Evolutionary conservation across 2,888 invertebrate species (phyloP).

Genomic region (Petrolisthes manimaculis): DNA sequence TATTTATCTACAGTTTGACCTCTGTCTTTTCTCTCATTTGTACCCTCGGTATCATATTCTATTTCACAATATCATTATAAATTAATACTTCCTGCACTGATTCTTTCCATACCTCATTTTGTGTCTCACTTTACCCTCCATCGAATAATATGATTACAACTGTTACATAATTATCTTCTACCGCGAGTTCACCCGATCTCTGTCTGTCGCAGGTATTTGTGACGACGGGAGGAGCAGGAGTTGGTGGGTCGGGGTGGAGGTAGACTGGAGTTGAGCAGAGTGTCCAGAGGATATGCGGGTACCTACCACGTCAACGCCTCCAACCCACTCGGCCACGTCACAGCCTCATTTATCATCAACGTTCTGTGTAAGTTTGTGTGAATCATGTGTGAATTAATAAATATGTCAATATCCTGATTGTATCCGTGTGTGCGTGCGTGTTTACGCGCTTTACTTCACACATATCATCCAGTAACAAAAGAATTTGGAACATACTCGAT

Average conservation of each 20-base stretch:
- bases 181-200: not conserved
- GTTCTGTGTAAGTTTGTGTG: constrained; percentile 58
- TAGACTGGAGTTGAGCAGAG: constrained; percentile 41
- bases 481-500: no score
- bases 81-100: not conserved
- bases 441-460: no score
- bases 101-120: not conserved
- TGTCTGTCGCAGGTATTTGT: constrained; percentile 30
- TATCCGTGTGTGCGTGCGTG: not conserved
- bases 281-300: constrained; percentile 51
- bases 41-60: not conserved
- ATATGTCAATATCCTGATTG: not conserved
- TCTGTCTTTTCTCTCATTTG: not conserved
- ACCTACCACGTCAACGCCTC: constrained; percentile 59
- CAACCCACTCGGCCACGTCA: constrained; percentile 55
- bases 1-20: not conserved
- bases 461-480: no score
- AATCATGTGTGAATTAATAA: not conserved
- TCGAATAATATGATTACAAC: not conserved
- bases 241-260: constrained; percentile 23
- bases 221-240: constrained; percentile 46
- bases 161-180: not conserved
- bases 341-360: constrained; percentile 58
- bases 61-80: not conserved
- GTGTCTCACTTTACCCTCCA: not conserved